A percentile compares a stretch with the other conserved stretches of the same genome.
Conservation (phyloP, 2,113 vertebrate genomes). For the Plestiodon gilberti region DNA sequence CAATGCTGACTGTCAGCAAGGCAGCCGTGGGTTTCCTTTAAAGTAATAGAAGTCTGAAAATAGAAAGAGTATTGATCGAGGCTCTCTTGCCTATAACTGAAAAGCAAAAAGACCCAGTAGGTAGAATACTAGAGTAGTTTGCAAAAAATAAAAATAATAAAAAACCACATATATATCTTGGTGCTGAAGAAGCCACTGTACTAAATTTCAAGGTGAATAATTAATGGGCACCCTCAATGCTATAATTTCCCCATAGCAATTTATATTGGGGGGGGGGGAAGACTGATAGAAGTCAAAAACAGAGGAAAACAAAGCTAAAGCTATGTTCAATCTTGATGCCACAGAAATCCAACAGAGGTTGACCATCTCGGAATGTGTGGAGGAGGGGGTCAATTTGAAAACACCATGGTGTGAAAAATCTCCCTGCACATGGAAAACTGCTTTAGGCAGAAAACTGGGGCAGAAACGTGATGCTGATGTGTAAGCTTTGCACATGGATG, state of each 20-base stretch:
- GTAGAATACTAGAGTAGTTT: conserved; percentile 8
- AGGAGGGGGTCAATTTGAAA: background rate
- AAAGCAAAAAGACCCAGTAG: conserved; percentile 35
- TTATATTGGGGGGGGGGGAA: background rate
- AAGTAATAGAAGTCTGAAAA: conserved; percentile 59
- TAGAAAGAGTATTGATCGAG: conserved; percentile 50
- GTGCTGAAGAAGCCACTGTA: background rate
- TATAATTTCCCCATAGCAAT: background rate
- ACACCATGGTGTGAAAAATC: background rate
- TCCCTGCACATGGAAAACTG: background rate
- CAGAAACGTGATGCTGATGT: background rate
- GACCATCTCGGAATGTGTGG: background rate
- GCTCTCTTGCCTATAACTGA: conserved; percentile 50
- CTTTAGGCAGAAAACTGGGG: background rate
- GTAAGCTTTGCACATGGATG: background rate
- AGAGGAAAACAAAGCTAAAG: background rate
- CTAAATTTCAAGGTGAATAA: background rate
- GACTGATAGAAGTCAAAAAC: background rate
- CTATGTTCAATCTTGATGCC: background rate
- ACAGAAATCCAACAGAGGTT: background rate
- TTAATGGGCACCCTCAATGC: too few relatives aligned
- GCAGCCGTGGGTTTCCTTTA: conserved; percentile 44
- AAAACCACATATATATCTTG: background rate
- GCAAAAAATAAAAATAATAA: conserved; percentile 41
- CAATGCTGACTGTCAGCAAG: conserved; percentile 27